Percentiles rank a stretch among this genome's conserved stretches.
Evolutionary conservation across 2,113 vertebrate genomes (phyloP).

Genomic region (Oreocharis arfaki): DNA sequence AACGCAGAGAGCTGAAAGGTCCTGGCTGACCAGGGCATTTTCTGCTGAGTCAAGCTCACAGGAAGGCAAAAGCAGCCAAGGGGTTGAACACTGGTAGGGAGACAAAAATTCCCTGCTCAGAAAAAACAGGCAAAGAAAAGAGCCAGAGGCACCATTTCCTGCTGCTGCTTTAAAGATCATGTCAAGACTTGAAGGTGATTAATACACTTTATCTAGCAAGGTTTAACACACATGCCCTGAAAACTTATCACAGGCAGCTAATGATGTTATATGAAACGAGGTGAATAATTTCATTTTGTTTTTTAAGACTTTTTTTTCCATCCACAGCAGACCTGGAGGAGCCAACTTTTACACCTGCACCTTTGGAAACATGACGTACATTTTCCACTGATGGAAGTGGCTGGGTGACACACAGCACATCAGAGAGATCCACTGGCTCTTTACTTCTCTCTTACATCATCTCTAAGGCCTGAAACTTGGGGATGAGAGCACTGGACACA

Average conservation of each 20-base stretch:
- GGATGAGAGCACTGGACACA: not conserved
- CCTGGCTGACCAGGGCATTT: not conserved
- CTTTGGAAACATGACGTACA: fast-evolving
- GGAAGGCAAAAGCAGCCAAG: not conserved
- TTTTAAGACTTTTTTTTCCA: not conserved
- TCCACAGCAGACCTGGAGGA: not conserved
- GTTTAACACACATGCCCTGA: not conserved
- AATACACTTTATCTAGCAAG: not conserved
- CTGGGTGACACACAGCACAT: not conserved
- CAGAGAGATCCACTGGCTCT: not conserved
- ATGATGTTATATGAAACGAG: fast-evolving
- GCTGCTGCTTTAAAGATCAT: not conserved
- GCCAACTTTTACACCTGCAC: not conserved
- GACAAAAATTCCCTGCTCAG: not conserved
- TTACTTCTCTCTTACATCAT: not conserved
- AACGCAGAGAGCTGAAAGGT: fast-evolving
- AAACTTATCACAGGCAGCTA: not conserved
- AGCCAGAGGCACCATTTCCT: not conserved
- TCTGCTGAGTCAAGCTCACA: not conserved
- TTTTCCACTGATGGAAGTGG: fast-evolving
- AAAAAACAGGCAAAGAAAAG: not conserved
- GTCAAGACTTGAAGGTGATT: not conserved
- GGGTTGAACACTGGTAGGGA: not conserved
- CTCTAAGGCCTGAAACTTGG: not conserved
- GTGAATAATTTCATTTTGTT: not conserved